Evolutionary conservation across 2,797 vertebrate species (phyloP).

Genomic region (Prionace glauca): DNA sequence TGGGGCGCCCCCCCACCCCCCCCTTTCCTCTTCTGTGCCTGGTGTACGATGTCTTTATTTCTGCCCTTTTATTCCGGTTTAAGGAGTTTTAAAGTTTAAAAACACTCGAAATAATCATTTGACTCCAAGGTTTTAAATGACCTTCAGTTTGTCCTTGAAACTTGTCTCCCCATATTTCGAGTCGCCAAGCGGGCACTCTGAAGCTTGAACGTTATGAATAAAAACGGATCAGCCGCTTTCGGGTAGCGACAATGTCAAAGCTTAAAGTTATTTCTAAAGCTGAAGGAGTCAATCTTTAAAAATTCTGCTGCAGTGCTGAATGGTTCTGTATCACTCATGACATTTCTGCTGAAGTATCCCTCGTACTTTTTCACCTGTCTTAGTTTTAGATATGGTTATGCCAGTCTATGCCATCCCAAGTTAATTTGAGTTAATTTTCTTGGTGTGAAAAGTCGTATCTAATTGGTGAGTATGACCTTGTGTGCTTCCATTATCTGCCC

Average conservation of each 20-base stretch:
- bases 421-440: no score
- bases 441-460: neutral
- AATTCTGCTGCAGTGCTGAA: neutral
- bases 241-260: neutral
- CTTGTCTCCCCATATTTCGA: neutral
- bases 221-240: no score
- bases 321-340: neutral
- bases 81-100: neutral
- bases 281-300: neutral
- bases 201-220: neutral
- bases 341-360: neutral
- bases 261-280: neutral
- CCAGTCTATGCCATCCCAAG: neutral
- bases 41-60: neutral
- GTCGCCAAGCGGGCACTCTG: neutral
- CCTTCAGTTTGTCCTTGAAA: neutral
- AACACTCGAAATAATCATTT: neutral
- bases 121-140: neutral
- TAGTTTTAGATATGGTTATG: neutral
- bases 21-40: neutral
- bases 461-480: neutral
- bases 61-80: neutral
- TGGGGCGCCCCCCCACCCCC: neutral
- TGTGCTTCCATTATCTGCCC: neutral
- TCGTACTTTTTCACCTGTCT: neutral